These are phyloP conservation scores for Aspidoscelis tigris DNA, from an alignment of 2,113 vertebrate genomes.

Conservation along the genomic window DNA sequence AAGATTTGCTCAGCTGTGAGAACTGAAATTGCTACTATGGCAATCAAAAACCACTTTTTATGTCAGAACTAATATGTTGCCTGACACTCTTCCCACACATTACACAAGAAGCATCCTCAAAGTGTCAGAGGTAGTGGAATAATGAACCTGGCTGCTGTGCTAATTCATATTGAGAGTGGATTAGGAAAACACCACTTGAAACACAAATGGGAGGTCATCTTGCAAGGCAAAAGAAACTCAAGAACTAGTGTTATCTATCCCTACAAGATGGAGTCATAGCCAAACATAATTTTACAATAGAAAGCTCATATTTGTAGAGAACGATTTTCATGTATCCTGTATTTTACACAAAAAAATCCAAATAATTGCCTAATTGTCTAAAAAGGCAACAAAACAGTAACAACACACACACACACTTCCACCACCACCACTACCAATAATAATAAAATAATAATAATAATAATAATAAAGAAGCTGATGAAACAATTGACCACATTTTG, in stretches of 20 bases:
- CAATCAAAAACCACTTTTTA: constrained; percentile 65
- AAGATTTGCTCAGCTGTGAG: constrained; percentile 4
- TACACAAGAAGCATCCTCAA: constrained; percentile 44
- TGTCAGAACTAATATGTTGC: constrained; percentile 61
- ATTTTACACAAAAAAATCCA: no score
- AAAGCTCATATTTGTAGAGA: background rate
- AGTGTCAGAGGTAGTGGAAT: constrained; percentile 47
- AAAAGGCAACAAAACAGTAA: no score
- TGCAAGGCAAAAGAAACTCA: constrained; percentile 43
- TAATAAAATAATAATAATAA: no score
- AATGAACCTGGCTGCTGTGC: constrained; percentile 47
- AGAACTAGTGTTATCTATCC: background rate
- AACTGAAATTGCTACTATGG: constrained; percentile 62
- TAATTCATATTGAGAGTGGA: constrained; percentile 52
- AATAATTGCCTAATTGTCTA: no score
- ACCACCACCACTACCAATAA: no score
- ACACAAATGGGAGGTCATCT: constrained; percentile 54
- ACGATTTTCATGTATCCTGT: background rate
- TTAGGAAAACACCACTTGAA: constrained; percentile 38
- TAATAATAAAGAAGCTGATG: no score
- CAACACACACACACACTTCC: no score
- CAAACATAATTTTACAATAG: background rate
- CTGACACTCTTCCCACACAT: constrained; percentile 54
- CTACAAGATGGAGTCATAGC: background rate
- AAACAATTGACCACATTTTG: no score